Evolutionary conservation across 2,113 vertebrate species (phyloP), one percentile per base, ranked within the genome.

Genomic region (Megalops atlanticus): DNA sequence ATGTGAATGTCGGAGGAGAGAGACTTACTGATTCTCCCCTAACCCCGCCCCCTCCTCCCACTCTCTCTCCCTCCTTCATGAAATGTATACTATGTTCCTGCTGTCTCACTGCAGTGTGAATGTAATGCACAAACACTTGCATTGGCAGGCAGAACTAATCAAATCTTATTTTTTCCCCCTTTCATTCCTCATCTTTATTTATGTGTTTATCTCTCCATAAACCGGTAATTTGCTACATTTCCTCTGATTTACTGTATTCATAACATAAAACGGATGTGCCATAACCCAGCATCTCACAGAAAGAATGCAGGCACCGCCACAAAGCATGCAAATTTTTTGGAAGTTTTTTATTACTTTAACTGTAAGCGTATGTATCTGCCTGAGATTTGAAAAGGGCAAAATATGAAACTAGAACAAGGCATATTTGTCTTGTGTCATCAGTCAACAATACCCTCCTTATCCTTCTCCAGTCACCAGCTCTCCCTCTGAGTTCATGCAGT

Each of bases 1-100:
- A n/a, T n/a, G n/a, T 96, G 94, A 93, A 94, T 97, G 96, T 97
- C 94, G 95, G 93, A 95, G 95, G 95, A 95, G 93, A 93, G 94
- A 94, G 94, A 92, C 88, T 93, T 95, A 92, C 93, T 84, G 94
- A 96, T 93, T 94, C 94, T 79, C 83, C 85, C 80, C 91, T 89
- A 95, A 94, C 88, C 86, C 86, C 80, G 87, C 88, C 88, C 39
- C 24, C 15, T 21, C 64, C 94, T 94, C 94, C 79, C 83, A 84
- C 79, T 90, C 90, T 95, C 95, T 88, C 84, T 86, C 80, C 88
- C 88, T 87, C 27, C 40, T 16, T 24, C 41, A 93, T 92, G 94
- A 93, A 93, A 91, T 92, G 93, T 92, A 94, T 80, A 74, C 75
- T 82, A 94, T 93, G 92, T 92, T 87, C 89, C 38, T 47, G 52